phyloP scores from a whole-genome alignment of 2,888 invertebrate species.

The Perizoma flavofasciatum region DNA sequence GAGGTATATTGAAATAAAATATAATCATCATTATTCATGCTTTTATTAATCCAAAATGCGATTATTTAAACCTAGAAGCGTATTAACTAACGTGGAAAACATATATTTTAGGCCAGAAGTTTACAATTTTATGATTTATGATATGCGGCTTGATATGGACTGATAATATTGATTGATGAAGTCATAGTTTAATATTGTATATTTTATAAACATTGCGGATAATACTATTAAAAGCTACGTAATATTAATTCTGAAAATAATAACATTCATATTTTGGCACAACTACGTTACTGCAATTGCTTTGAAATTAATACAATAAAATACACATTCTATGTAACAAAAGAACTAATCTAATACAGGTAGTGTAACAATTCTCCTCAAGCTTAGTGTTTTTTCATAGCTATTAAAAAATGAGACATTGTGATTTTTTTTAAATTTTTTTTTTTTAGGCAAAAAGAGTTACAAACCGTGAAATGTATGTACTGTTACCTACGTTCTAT shows the following conservation, averaged over 20 bases:
- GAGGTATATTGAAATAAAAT: slow-evolving; percentile 38
- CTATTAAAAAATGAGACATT: too few species aligned
- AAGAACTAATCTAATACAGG: background rate
- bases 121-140: too few species aligned
- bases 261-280: slow-evolving; percentile 32
- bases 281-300: slow-evolving; percentile 23
- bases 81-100: slow-evolving; percentile 23
- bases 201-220: slow-evolving; percentile 6
- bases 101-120: slow-evolving; percentile 33
- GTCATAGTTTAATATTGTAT: slow-evolving; percentile 10
- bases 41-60: slow-evolving; percentile 36
- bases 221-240: slow-evolving; percentile 19
- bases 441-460: too few species aligned
- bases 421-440: too few species aligned
- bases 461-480: too few species aligned
- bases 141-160: slow-evolving; percentile 34
- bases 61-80: slow-evolving; percentile 35
- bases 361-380: too few species aligned
- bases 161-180: slow-evolving; percentile 27
- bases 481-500: too few species aligned
- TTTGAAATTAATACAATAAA: slow-evolving; percentile 9
- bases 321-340: background rate
- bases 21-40: slow-evolving; percentile 30
- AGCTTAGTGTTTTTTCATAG: too few species aligned
- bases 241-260: slow-evolving; percentile 32